Conservation (phyloP, 2,797 vertebrate genomes). For the Lycodopsis pacificus region DNA sequence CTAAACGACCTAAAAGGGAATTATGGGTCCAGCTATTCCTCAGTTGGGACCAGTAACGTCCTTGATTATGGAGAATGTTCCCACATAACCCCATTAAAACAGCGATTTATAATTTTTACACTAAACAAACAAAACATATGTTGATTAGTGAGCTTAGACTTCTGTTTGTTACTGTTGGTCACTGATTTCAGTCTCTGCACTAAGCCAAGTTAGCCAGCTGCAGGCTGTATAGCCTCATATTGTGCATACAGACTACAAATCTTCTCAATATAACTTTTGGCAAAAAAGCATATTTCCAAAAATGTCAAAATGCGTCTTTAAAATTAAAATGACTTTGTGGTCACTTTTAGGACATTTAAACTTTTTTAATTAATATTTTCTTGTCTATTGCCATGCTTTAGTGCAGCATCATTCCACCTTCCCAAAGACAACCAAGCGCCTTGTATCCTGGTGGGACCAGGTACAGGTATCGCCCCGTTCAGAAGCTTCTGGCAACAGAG, state of each 20-base stretch:
- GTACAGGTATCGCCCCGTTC: conserved; percentile 97
- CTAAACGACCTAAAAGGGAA: background rate
- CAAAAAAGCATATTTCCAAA: background rate
- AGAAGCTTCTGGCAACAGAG: conserved; percentile 99
- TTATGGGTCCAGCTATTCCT: background rate
- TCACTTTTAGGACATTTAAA: background rate
- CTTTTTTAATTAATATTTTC: background rate
- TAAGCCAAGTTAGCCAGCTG: background rate
- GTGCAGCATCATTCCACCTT: conserved; percentile 93
- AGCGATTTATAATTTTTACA: background rate
- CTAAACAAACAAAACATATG: background rate
- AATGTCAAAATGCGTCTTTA: background rate
- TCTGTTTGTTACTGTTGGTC: background rate
- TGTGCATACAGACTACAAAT: background rate
- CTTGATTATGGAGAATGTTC: background rate
- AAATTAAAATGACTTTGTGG: background rate
- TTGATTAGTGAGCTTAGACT: background rate
- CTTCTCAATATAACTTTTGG: background rate
- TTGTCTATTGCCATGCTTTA: conserved; percentile 59
- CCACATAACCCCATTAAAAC: background rate
- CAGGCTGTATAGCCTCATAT: background rate
- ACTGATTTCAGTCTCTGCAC: background rate
- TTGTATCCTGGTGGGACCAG: conserved; percentile 95
- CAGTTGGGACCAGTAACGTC: background rate
- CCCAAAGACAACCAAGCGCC: conserved; percentile 93